These are phyloP conservation scores for Bombylius discolor DNA, from an alignment of 2,888 invertebrate species.

Conservation along the genomic window DNA sequence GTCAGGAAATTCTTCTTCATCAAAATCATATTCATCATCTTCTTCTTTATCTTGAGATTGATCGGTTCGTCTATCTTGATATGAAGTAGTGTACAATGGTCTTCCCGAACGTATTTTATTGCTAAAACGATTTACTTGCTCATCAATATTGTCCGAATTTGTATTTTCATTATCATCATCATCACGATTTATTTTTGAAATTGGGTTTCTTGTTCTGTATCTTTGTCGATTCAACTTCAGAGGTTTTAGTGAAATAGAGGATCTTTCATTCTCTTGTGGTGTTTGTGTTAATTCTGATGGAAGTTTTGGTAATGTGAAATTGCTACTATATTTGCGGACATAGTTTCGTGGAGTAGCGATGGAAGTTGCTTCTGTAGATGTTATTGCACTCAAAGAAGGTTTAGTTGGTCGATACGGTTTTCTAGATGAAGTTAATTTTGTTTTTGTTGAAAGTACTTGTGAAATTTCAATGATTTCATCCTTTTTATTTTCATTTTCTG, in stretches of 20 bases:
- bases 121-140: constrained; percentile 1
- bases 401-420: constrained; percentile 19
- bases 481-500: no score
- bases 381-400: constrained; percentile 16
- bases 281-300: constrained; percentile 4
- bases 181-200: background rate
- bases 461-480: no score
- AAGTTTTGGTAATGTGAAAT: constrained; percentile 10
- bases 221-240: background rate
- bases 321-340: constrained; percentile 16
- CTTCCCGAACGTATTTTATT: background rate
- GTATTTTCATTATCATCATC: constrained; percentile 3
- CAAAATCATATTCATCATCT: background rate
- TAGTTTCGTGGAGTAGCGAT: constrained; percentile 14
- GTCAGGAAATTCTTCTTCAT: background rate
- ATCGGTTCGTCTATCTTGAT: background rate
- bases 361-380: constrained; percentile 12
- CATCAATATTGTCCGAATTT: constrained; percentile 3
- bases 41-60: background rate
- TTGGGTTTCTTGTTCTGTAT: background rate
- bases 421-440: constrained; percentile 9
- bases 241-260: background rate
- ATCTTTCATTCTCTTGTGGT: background rate
- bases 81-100: background rate
- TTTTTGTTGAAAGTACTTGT: constrained; percentile 7